Percentiles rank a stretch among this genome's conserved stretches.
Conservation (phyloP, 2,797 vertebrate species). For the Dicrostonyx torquatus region DNA sequence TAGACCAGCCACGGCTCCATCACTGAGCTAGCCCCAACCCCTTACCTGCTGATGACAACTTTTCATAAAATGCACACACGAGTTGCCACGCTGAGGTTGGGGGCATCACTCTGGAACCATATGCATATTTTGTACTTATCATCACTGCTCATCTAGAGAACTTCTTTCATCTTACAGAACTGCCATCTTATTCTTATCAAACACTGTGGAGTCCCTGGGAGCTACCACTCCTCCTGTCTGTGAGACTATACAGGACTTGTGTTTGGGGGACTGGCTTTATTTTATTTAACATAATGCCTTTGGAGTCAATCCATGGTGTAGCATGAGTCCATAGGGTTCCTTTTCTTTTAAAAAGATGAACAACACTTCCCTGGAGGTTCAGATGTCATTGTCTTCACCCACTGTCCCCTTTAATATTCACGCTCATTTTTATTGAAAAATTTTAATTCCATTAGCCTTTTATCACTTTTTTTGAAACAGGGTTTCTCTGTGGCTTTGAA, state of each 20-base stretch:
- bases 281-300: neutral
- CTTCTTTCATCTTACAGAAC: neutral
- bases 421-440: neutral
- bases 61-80: neutral
- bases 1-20: neutral
- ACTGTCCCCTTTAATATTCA: neutral
- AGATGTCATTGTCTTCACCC: neutral
- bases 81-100: neutral
- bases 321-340: neutral
- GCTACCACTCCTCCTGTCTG: neutral
- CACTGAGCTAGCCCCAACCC: neutral
- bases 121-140: accelerated
- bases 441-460: neutral
- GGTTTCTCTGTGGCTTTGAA: too few relatives aligned
- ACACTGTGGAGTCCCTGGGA: neutral
- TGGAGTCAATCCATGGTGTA: neutral
- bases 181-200: neutral
- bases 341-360: neutral
- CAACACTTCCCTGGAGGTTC: neutral
- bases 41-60: neutral
- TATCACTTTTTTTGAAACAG: too few relatives aligned
- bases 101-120: too few relatives aligned
- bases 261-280: neutral
- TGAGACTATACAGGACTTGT: neutral
- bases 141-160: neutral